Percentiles rank a stretch among this genome's conserved stretches.
Conservation (phyloP, 2,888 invertebrate genomes). For the Hydropsyche betteni region DNA sequence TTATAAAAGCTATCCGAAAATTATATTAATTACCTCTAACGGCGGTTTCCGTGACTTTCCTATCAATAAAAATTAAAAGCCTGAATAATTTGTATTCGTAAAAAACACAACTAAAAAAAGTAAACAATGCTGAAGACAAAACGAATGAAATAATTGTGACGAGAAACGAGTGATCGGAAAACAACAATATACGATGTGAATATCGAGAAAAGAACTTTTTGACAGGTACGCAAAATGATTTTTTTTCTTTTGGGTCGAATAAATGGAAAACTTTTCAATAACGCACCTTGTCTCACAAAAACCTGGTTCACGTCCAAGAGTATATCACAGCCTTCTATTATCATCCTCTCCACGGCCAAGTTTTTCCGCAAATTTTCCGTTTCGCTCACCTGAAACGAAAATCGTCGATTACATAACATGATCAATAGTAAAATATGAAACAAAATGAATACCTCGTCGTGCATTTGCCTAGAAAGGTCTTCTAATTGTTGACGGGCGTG, state of each 20-base stretch:
- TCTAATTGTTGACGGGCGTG: slow-evolving; percentile 89
- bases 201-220: slow-evolving; percentile 4
- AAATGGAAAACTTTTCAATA: neutral
- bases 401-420: slow-evolving; percentile 26
- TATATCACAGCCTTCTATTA: slow-evolving; percentile 93
- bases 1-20: slow-evolving; percentile 24
- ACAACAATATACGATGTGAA: slow-evolving; percentile 3
- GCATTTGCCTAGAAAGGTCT: slow-evolving; percentile 86
- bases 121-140: slow-evolving; percentile 22
- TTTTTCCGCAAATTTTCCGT: slow-evolving; percentile 93
- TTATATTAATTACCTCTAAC: slow-evolving; percentile 42
- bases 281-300: slow-evolving; percentile 86
- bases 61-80: slow-evolving; percentile 46
- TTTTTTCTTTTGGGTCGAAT: slow-evolving; percentile 6
- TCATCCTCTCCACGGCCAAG: slow-evolving; percentile 91
- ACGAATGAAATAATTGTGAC: neutral
- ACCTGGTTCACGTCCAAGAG: slow-evolving; percentile 92
- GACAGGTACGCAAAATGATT: neutral
- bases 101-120: slow-evolving; percentile 10
- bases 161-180: neutral
- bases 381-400: slow-evolving; percentile 76
- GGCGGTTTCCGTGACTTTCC: slow-evolving; percentile 40
- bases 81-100: slow-evolving; percentile 31
- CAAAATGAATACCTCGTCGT: slow-evolving; percentile 74
- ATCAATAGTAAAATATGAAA: neutral